phyloP scores from a whole-genome alignment of 2,888 invertebrate species.

The Lamellibrachia satsuma region DNA sequence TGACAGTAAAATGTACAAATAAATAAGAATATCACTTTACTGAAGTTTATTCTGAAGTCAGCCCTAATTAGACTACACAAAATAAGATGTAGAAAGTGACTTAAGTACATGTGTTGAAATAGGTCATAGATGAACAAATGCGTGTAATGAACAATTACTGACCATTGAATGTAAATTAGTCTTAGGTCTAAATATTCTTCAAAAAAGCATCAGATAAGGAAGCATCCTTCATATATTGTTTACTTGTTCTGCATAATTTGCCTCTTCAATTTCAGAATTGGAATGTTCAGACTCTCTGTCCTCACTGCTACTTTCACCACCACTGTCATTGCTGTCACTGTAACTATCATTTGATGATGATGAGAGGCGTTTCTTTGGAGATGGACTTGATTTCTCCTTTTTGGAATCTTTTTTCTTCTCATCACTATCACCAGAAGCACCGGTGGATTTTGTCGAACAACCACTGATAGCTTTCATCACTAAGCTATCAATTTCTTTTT shows the following conservation, averaged over 20 bases:
- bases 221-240: not conserved
- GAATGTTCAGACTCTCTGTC: not conserved
- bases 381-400: not conserved
- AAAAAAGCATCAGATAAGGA: not conserved
- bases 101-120: no score
- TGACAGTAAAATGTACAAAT: not conserved
- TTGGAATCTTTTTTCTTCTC: not conserved
- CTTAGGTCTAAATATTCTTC: no score
- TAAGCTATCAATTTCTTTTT: constrained; percentile 23
- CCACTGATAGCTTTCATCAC: constrained; percentile 7
- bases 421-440: not conserved
- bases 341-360: not conserved
- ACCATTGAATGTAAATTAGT: no score
- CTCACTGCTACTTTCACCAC: not conserved
- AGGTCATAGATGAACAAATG: no score
- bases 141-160: no score
- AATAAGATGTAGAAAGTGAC: not conserved
- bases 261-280: not conserved
- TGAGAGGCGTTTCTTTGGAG: not conserved
- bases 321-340: not conserved
- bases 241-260: not conserved
- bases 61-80: not conserved
- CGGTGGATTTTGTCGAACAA: not conserved
- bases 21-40: not conserved
- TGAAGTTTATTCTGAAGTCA: not conserved